Conservation (phyloP, 2,888 invertebrate species). For the Agriotes lineatus region DNA sequence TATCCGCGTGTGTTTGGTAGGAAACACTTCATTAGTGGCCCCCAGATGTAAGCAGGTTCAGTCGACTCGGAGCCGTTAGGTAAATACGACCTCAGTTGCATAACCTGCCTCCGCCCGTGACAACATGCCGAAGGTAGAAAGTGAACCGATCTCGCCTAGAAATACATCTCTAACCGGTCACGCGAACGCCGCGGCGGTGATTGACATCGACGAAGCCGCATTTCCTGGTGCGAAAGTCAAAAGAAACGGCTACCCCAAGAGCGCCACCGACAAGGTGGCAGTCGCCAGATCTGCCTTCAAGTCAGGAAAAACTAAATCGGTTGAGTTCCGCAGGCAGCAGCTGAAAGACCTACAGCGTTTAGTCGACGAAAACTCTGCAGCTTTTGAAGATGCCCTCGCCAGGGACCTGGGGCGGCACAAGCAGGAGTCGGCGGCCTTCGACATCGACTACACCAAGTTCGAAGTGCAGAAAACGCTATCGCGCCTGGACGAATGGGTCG, state of each 20-base stretch:
- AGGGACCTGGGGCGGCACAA: conserved; percentile 85
- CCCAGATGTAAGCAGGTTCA: conserved; percentile 11
- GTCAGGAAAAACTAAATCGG: conserved; percentile 82
- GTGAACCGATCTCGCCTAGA: conserved; percentile 33
- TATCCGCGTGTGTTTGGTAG: not conserved
- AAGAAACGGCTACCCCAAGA: not conserved
- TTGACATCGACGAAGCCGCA: conserved; percentile 18
- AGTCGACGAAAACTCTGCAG: conserved; percentile 83
- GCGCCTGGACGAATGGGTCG: conserved; percentile 83
- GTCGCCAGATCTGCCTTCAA: conserved; percentile 81
- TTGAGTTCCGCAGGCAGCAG: conserved; percentile 86
- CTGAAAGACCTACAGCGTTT: conserved; percentile 80
- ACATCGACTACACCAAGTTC: conserved; percentile 82
- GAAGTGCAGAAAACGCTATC: conserved; percentile 80
- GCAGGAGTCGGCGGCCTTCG: conserved; percentile 83
- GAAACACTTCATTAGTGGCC: conserved; percentile 15
- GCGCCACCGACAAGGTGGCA: conserved; percentile 65
- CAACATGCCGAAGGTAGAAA: conserved; percentile 46
- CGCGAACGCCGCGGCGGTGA: not conserved
- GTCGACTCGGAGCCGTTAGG: conserved; percentile 4
- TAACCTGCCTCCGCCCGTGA: too few species aligned
- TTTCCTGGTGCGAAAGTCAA: not conserved
- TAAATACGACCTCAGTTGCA: not conserved
- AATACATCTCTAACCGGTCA: not conserved
- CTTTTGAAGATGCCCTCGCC: conserved; percentile 80